Evolutionary conservation across 2,888 invertebrate genomes (phyloP).

Genomic region (Silvanus unidentatus): DNA sequence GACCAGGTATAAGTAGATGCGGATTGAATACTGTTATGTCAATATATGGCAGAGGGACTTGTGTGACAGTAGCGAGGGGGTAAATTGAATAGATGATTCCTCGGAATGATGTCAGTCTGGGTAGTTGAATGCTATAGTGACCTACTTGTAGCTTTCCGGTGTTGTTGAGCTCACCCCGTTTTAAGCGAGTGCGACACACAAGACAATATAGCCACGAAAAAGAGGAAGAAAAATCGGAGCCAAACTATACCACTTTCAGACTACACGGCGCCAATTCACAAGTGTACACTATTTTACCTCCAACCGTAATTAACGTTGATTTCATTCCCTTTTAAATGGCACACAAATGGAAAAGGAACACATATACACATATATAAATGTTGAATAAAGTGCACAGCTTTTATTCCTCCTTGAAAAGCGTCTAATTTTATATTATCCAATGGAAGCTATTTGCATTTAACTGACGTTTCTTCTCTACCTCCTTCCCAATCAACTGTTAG

Average conservation of each 20-base stretch:
- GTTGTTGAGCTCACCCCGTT: conserved; percentile 15
- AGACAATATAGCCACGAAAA: conserved; percentile 6
- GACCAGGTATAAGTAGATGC: not conserved
- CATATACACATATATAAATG: too few species aligned
- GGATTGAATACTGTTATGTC: conserved; percentile 1
- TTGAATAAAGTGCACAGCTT: too few species aligned
- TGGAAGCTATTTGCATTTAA: conserved; percentile 1
- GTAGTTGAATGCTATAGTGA: conserved; percentile 9
- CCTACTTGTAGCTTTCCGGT: conserved; percentile 19
- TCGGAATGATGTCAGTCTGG: not conserved
- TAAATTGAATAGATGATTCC: too few species aligned
- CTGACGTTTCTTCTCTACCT: not conserved
- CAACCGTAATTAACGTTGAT: conserved; percentile 14
- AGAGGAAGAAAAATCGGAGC: conserved; percentile 3
- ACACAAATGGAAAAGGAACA: not conserved
- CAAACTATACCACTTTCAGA: conserved; percentile 14
- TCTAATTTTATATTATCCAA: conserved; percentile 4
- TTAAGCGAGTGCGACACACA: conserved; percentile 11
- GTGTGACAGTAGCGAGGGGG: too few species aligned
- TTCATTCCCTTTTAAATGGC: conserved; percentile 7
- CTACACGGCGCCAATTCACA: conserved; percentile 11
- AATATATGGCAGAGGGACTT: not conserved
- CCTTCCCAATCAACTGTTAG: too few species aligned
- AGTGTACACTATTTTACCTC: conserved; percentile 13
- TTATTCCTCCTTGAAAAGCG: not conserved